These are phyloP conservation scores for Gymnorhina tibicen DNA, from an alignment of 2,113 vertebrate species.

Conservation along the genomic window DNA sequence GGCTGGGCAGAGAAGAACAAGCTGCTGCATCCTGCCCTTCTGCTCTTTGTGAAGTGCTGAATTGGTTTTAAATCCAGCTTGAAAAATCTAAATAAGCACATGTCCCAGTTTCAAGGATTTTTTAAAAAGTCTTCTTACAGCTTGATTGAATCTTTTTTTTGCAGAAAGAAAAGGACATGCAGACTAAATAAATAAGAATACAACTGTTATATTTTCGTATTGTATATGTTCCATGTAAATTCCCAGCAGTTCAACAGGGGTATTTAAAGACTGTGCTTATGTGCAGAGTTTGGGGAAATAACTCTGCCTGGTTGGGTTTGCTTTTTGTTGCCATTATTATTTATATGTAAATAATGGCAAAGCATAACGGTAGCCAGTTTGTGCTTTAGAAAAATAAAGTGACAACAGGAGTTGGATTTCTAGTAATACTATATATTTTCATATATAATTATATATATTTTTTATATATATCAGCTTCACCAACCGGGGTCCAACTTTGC, in stretches of 20 bases:
- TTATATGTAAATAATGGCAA: background rate
- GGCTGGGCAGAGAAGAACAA: background rate
- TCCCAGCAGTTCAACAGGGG: background rate
- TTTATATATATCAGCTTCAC: background rate
- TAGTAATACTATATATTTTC: background rate
- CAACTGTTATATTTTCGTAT: background rate
- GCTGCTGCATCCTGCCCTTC: background rate
- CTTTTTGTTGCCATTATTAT: background rate
- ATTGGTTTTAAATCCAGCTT: background rate
- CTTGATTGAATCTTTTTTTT: background rate
- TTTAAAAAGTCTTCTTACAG: background rate
- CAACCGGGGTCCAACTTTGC: background rate
- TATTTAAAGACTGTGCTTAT: background rate
- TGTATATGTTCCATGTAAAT: background rate
- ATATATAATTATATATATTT: background rate
- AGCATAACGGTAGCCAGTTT: background rate
- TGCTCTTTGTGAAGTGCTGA: background rate
- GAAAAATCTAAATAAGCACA: background rate
- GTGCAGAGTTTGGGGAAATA: background rate
- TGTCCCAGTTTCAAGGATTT: background rate
- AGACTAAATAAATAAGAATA: background rate
- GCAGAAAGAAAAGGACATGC: background rate
- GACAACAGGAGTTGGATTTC: background rate
- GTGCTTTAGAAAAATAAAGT: background rate
- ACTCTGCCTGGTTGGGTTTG: background rate